Percentiles rank a stretch among this genome's conserved stretches.
Evolutionary conservation across 1,140 invertebrate species (phyloP).

Genomic region (Eciton burchellii): DNA sequence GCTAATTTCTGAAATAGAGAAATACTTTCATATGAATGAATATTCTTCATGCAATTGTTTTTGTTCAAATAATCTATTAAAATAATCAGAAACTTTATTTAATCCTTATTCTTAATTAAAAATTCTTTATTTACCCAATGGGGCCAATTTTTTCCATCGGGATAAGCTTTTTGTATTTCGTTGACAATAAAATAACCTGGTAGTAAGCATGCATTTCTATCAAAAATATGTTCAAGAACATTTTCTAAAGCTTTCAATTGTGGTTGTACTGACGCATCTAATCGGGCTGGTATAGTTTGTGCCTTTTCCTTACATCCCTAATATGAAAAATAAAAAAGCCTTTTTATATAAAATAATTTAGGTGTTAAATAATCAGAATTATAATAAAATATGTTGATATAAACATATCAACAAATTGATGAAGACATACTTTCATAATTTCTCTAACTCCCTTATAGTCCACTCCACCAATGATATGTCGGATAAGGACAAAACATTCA

Average conservation of each 20-base stretch:
- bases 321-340: conserved; percentile 48
- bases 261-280: conserved; percentile 92
- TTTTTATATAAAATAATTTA: conserved; percentile 11
- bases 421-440: conserved; percentile 92
- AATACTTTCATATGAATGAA: neutral
- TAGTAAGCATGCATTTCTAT: conserved; percentile 95
- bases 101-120: neutral
- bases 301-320: conserved; percentile 95
- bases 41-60: neutral
- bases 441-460: conserved; percentile 98
- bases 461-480: conserved; percentile 94
- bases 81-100: neutral
- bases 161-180: conserved; percentile 95
- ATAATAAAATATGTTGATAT: neutral
- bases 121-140: conserved; percentile 91
- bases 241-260: conserved; percentile 93
- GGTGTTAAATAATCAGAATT: neutral
- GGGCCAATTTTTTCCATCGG: conserved; percentile 92
- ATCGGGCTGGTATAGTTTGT: conserved; percentile 90
- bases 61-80: neutral
- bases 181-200: conserved; percentile 98
- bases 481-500: conserved; percentile 93
- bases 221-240: conserved; percentile 95
- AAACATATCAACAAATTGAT: conserved; percentile 6
- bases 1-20: conserved; percentile 90